These are phyloP conservation scores for Notarius lentiginosus DNA, from an alignment of 2,113 vertebrate species.

Conservation along the genomic window DNA sequence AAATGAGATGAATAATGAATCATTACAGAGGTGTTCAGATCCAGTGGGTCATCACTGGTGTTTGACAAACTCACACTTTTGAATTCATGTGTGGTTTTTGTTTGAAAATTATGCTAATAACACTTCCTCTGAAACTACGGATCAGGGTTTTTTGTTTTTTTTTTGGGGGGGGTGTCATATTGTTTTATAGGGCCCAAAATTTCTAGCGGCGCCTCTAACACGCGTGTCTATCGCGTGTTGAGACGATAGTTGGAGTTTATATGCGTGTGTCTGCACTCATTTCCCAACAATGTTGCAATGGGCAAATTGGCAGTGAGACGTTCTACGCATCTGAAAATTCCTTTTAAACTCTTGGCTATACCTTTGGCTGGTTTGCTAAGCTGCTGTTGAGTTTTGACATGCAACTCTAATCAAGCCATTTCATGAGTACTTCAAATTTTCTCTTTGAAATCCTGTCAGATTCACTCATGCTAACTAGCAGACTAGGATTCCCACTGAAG, in stretches of 20 bases:
- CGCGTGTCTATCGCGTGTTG: not conserved
- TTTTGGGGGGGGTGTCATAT: too few relatives aligned
- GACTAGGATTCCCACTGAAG: not conserved
- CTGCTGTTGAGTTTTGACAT: not conserved
- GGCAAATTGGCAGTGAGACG: not conserved
- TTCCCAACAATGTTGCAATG: not conserved
- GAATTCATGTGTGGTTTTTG: too few relatives aligned
- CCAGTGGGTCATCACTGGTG: too few relatives aligned
- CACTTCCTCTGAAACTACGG: too few relatives aligned
- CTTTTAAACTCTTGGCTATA: not conserved
- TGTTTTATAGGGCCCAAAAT: too few relatives aligned
- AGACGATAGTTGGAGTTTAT: not conserved
- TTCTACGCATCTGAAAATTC: not conserved
- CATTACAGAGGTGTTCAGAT: too few relatives aligned
- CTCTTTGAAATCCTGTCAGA: not conserved
- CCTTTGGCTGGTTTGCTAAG: not conserved
- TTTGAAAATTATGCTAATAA: too few relatives aligned
- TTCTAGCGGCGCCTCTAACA: too few relatives aligned
- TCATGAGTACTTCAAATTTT: not conserved
- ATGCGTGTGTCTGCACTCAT: not conserved
- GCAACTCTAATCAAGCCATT: not conserved
- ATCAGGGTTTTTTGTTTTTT: too few relatives aligned
- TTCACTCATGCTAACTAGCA: not conserved
- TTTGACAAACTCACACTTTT: too few relatives aligned
- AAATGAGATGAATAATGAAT: too few relatives aligned